These are phyloP conservation scores for Gracilinanus agilis DNA, from an alignment of 2,113 vertebrate species.

Conservation along the genomic window DNA sequence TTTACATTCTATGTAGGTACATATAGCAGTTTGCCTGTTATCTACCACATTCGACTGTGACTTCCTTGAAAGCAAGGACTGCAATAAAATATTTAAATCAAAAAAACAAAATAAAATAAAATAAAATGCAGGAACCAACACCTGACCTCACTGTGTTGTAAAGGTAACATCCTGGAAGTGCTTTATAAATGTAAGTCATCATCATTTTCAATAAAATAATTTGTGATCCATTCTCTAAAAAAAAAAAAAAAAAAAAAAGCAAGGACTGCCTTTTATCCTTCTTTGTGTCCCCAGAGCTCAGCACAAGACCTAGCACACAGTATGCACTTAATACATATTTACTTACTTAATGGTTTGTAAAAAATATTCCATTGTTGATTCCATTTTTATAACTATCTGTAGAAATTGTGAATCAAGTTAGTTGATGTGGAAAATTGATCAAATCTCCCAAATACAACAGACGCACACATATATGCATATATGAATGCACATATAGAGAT, in stretches of 20 bases:
- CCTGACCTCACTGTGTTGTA: too few species aligned
- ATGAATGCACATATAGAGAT: too few species aligned
- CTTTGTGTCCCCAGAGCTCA: background rate
- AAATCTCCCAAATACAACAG: background rate
- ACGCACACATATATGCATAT: background rate
- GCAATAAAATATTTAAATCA: too few species aligned
- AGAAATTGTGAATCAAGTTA: background rate
- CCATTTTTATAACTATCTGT: background rate
- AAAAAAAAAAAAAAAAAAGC: too few species aligned
- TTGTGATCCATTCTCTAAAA: too few species aligned
- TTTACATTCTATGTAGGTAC: too few species aligned
- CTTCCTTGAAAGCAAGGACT: background rate
- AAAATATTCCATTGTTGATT: background rate
- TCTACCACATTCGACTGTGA: background rate
- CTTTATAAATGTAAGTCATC: too few species aligned
- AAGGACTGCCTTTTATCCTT: background rate
- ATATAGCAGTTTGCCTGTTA: background rate
- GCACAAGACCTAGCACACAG: background rate
- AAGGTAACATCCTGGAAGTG: too few species aligned
- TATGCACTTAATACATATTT: slow-evolving; percentile 26
- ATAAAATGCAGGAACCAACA: too few species aligned
- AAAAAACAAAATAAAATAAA: too few species aligned
- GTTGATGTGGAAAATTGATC: background rate
- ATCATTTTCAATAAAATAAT: too few species aligned
- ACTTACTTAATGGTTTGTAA: background rate